Percentiles rank a stretch among this genome's conserved stretches.
Evolutionary conservation across 2,113 vertebrate species (phyloP).

Genomic region (Ceratotherium simum): DNA sequence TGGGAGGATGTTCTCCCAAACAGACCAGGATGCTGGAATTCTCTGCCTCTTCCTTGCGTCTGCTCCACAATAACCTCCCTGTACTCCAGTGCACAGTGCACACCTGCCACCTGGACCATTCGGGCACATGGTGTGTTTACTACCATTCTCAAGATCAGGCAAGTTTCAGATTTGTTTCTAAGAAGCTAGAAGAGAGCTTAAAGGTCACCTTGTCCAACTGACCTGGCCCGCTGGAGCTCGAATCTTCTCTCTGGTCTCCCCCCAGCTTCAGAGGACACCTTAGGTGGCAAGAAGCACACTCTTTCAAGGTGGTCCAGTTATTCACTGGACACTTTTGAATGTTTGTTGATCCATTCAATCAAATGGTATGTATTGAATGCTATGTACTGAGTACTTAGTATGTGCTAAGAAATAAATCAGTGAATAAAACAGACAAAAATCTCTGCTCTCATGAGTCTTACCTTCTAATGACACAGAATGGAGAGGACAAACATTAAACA

Average conservation of each 20-base stretch:
- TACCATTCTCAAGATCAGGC: background rate
- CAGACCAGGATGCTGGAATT: background rate
- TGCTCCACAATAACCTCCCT: background rate
- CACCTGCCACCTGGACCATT: background rate
- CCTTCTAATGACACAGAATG: background rate
- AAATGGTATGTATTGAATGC: background rate
- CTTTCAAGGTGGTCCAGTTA: background rate
- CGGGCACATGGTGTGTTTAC: background rate
- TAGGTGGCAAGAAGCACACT: background rate
- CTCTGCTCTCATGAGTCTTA: background rate
- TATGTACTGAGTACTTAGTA: background rate
- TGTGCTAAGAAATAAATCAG: background rate
- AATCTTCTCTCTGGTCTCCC: background rate
- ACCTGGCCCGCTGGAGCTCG: background rate
- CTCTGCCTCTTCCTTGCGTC: background rate
- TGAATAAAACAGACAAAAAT: background rate
- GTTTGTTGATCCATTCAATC: background rate
- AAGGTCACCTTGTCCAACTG: background rate
- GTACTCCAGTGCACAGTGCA: background rate
- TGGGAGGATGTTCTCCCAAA: background rate
- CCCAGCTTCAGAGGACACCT: background rate
- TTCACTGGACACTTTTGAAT: background rate
- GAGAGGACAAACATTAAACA: background rate
- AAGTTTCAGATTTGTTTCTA: background rate
- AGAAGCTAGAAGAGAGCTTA: background rate